These are phyloP conservation scores for Linnaemya vulpina DNA, from an alignment of 2,888 invertebrate genomes.

Conservation along the genomic window DNA sequence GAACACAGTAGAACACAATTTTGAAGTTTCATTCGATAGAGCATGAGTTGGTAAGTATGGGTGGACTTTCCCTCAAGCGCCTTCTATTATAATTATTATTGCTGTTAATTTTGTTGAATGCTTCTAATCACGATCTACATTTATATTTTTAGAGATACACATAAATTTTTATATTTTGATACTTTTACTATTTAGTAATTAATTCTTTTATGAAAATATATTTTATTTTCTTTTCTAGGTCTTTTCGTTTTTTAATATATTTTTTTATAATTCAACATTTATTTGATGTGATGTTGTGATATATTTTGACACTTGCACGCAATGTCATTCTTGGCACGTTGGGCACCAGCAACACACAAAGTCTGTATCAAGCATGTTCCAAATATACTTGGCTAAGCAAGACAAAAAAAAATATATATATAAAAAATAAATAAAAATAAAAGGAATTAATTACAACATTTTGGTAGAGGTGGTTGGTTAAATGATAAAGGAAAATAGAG, in stretches of 20 bases:
- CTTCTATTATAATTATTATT: constrained; percentile 39
- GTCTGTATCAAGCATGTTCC: constrained; percentile 41
- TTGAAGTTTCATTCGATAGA: constrained; percentile 7
- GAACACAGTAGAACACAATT: neutral
- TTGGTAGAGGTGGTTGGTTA: constrained; percentile 64
- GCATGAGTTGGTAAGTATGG: constrained; percentile 23
- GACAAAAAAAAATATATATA: no score
- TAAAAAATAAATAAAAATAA: constrained; percentile 59
- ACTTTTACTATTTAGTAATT: constrained; percentile 56
- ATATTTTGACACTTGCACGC: constrained; percentile 83
- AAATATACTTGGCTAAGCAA: constrained; percentile 62
- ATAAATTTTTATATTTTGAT: constrained; percentile 38
- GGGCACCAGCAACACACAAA: constrained; percentile 73
- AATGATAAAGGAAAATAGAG: constrained; percentile 15
- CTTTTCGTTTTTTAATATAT: constrained; percentile 19
- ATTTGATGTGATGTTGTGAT: constrained; percentile 83
- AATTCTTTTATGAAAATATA: constrained; percentile 46
- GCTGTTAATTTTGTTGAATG: constrained; percentile 43
- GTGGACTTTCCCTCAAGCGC: constrained; percentile 64
- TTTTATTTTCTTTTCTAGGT: constrained; percentile 15
- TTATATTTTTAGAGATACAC: constrained; percentile 21
- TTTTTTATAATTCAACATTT: constrained; percentile 78
- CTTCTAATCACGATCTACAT: constrained; percentile 59
- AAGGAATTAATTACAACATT: constrained; percentile 81
- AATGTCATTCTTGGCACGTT: constrained; percentile 74